These are phyloP conservation scores for Squalus acanthias DNA, from an alignment of 2,797 vertebrate genomes.

Conservation along the genomic window DNA sequence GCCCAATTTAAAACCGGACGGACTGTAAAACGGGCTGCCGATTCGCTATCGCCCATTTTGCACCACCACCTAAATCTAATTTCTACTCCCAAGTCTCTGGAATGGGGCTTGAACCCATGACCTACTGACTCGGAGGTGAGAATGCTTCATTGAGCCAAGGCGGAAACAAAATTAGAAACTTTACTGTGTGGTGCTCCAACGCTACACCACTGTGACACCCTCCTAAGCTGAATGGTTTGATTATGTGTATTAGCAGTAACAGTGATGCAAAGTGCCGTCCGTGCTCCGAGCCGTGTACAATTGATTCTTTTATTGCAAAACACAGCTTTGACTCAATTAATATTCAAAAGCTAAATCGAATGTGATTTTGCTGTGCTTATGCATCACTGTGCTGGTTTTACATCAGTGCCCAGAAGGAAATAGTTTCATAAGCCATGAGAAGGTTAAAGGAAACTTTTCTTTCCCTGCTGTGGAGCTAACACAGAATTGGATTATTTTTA, in stretches of 20 bases:
- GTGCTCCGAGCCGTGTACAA: neutral
- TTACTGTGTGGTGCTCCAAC: neutral
- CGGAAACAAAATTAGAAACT: neutral
- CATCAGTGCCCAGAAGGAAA: neutral
- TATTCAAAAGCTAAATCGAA: slow-evolving; percentile 11
- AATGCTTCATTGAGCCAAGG: neutral
- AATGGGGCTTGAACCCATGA: neutral
- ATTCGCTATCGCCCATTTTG: neutral
- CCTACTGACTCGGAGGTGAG: neutral
- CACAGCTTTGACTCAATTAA: neutral
- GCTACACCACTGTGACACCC: neutral
- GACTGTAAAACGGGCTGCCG: neutral
- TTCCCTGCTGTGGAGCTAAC: neutral
- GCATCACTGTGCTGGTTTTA: neutral
- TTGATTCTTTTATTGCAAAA: slow-evolving; percentile 10
- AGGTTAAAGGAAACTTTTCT: neutral
- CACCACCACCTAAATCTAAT: neutral
- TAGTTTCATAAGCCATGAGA: neutral
- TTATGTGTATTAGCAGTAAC: neutral
- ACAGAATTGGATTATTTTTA: neutral
- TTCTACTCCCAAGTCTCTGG: neutral
- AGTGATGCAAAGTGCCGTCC: slow-evolving; percentile 4
- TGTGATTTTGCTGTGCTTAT: neutral
- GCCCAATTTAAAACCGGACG: neutral
- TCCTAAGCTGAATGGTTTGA: neutral